Percentiles rank a stretch among this genome's conserved stretches.
Evolutionary conservation across 2,113 vertebrate species (phyloP).

Genomic region (Upupa epops): DNA sequence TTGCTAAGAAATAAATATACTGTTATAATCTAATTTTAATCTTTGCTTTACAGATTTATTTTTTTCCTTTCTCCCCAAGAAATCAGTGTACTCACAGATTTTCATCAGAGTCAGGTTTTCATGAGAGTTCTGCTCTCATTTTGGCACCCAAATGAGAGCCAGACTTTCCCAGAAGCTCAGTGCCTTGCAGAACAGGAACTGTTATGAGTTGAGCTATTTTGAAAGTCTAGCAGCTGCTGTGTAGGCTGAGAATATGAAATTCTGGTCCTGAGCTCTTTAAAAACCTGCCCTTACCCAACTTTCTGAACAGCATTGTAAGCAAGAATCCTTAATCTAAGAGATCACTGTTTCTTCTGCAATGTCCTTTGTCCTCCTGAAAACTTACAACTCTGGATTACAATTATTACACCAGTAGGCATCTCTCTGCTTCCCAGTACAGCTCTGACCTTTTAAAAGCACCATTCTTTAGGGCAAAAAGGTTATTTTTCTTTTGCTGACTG

Average conservation of each 20-base stretch:
- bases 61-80: neutral
- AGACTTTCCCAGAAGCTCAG: neutral
- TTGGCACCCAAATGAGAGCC: constrained; percentile 35
- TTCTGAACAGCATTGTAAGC: neutral
- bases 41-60: neutral
- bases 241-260: constrained; percentile 55
- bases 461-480: neutral
- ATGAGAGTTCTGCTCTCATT: constrained; percentile 20
- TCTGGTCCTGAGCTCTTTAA: constrained; percentile 17
- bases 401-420: neutral
- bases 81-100: neutral
- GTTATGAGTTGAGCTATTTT: constrained; percentile 57
- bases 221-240: constrained; percentile 52
- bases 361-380: neutral
- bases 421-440: neutral
- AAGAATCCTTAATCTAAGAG: neutral
- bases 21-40: neutral
- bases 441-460: constrained; percentile 31
- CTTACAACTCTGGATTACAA: neutral
- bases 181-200: constrained; percentile 33
- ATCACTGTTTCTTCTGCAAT: neutral
- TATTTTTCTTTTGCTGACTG: neutral
- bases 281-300: constrained; percentile 1
- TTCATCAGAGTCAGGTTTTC: neutral
- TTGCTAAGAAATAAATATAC: neutral